Conservation (phyloP, 2,888 invertebrate genomes). For the Panorpa germanica region DNA sequence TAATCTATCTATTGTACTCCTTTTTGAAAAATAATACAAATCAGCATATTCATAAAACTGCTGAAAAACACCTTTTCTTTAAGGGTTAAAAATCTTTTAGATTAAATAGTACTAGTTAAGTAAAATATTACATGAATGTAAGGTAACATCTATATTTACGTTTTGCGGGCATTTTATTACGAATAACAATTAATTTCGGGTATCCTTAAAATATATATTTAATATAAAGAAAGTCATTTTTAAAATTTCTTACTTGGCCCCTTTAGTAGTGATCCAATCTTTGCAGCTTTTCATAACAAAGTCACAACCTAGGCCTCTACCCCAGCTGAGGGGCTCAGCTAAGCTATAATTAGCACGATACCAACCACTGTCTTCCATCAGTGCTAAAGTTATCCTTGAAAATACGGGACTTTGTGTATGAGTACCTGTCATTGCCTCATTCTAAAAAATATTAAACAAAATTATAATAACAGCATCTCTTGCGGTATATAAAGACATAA, state of each 20-base stretch:
- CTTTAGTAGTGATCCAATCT: conserved; percentile 78
- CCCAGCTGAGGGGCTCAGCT: conserved; percentile 83
- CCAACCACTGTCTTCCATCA: conserved; percentile 99
- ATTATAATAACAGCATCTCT: not conserved
- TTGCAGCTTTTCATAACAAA: conserved; percentile 92
- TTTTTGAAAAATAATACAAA: too few relatives aligned
- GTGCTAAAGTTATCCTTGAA: conserved; percentile 81
- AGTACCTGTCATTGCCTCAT: conserved; percentile 98
- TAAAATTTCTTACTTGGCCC: conserved; percentile 32
- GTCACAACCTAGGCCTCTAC: conserved; percentile 73
- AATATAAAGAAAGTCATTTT: too few relatives aligned
- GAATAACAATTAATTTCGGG: too few relatives aligned
- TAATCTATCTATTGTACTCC: too few relatives aligned
- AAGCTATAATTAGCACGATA: conserved; percentile 79
- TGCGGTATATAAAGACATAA: conserved; percentile 1
- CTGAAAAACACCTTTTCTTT: too few relatives aligned
- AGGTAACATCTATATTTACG: too few relatives aligned
- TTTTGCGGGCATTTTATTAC: too few relatives aligned
- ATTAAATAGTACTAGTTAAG: too few relatives aligned
- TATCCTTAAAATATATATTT: too few relatives aligned
- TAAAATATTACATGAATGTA: too few relatives aligned
- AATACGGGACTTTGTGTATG: conserved; percentile 97
- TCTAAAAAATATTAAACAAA: conserved; percentile 31
- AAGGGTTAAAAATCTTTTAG: too few relatives aligned
- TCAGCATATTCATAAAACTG: too few relatives aligned